Conservation (phyloP, 2,113 vertebrate genomes). For the Ursus arctos region DNA sequence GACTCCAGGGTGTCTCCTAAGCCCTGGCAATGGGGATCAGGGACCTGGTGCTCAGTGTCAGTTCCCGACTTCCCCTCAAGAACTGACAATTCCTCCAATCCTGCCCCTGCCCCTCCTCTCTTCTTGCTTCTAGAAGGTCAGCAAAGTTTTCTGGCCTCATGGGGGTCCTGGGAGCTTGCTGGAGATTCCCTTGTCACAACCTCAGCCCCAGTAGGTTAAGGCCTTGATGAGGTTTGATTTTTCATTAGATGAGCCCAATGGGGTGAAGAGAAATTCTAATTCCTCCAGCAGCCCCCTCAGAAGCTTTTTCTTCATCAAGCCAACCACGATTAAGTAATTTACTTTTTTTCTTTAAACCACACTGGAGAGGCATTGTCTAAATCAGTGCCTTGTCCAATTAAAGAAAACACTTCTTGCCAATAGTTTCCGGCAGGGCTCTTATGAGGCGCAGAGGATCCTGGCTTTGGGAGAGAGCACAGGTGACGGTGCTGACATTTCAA, state of each 20-base stretch:
- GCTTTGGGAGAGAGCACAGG: neutral
- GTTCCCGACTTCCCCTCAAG: neutral
- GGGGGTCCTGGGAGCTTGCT: neutral
- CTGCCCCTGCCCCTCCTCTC: neutral
- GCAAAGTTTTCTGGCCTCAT: neutral
- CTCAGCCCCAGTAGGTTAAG: neutral
- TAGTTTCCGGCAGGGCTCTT: neutral
- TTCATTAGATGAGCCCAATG: conserved; percentile 28
- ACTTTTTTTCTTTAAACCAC: neutral
- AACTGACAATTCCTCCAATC: neutral
- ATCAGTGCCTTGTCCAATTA: conserved; percentile 51
- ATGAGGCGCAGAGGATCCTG: neutral
- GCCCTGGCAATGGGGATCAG: fast-evolving
- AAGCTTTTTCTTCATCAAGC: neutral
- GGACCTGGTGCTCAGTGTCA: neutral
- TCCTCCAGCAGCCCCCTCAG: neutral
- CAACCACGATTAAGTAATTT: conserved; percentile 46
- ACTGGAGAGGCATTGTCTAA: conserved; percentile 41
- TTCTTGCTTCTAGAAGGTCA: neutral
- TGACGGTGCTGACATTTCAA: conserved; percentile 56
- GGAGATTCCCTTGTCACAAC: neutral
- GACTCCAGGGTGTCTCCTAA: neutral
- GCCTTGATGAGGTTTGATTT: neutral
- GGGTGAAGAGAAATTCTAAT: conserved; percentile 26
- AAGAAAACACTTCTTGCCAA: neutral